A percentile compares a stretch with the other conserved stretches of the same genome.
Evolutionary conservation across 2,888 invertebrate species (phyloP).

Genomic region (Proisotoma minuta): DNA sequence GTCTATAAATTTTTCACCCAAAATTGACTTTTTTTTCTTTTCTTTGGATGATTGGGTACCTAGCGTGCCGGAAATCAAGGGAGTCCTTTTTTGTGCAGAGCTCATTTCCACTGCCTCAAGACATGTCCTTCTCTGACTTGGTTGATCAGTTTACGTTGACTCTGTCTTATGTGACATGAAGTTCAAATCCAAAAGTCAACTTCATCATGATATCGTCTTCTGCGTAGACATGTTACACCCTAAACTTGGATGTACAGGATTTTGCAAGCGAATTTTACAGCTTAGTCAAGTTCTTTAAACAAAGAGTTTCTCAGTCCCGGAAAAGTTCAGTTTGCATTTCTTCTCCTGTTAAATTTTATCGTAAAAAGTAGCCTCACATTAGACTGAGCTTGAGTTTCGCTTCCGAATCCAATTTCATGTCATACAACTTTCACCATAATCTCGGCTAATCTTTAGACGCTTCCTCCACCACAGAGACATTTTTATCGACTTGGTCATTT

Average conservation of each 20-base stretch:
- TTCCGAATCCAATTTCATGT: not conserved
- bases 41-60: conserved; percentile 44
- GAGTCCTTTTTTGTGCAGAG: conserved; percentile 31
- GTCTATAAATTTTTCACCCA: conserved; percentile 28
- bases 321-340: conserved; percentile 18
- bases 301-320: conserved; percentile 5
- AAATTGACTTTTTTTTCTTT: conserved; percentile 30
- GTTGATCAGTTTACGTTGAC: not conserved
- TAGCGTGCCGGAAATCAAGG: conserved; percentile 45
- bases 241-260: not conserved
- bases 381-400: not conserved
- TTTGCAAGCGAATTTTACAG: not conserved
- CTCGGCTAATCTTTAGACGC: not conserved
- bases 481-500: not conserved
- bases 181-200: conserved; percentile 2
- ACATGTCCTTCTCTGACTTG: not conserved
- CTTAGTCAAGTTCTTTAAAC: conserved; percentile 17
- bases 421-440: not conserved
- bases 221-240: not conserved
- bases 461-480: not conserved
- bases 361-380: not conserved
- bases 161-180: conserved; percentile 8
- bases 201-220: conserved; percentile 1
- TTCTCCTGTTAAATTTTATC: not conserved
- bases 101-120: conserved; percentile 32